These are phyloP conservation scores for Phortica variegata DNA, from an alignment of 1,140 invertebrate genomes.

Conservation along the genomic window DNA sequence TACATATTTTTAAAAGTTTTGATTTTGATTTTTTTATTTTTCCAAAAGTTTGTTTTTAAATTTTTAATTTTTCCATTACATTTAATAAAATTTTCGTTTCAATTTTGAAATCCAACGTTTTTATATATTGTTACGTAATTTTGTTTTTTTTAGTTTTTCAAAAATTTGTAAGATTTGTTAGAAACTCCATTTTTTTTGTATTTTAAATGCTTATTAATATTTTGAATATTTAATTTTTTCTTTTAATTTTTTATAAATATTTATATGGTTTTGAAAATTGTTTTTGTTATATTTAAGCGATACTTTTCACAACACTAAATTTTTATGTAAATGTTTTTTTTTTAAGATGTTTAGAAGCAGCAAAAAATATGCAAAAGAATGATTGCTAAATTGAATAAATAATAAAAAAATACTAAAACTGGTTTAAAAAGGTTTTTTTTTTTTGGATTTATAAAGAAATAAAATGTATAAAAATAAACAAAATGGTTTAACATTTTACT, in stretches of 20 bases:
- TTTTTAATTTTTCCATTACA: constrained; percentile 11
- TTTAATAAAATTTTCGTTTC: not conserved
- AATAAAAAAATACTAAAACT: not conserved
- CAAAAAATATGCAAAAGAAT: constrained; percentile 13
- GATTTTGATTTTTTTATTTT: constrained; percentile 38
- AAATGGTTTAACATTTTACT: too few relatives aligned
- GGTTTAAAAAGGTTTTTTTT: not conserved
- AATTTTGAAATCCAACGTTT: constrained; percentile 33
- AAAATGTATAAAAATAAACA: not conserved
- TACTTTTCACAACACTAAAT: constrained; percentile 49
- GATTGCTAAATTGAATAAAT: too few relatives aligned
- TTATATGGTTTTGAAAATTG: constrained; percentile 31
- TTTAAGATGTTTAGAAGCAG: constrained; percentile 7
- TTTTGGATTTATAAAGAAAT: constrained; percentile 1
- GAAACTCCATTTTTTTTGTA: constrained; percentile 30
- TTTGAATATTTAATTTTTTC: constrained; percentile 48
- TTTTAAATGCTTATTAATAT: constrained; percentile 46
- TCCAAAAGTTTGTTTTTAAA: constrained; percentile 33
- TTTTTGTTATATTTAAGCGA: constrained; percentile 15
- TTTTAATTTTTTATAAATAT: constrained; percentile 45
- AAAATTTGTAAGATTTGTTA: constrained; percentile 46
- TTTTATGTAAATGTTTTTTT: constrained; percentile 30
- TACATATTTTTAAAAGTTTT: constrained; percentile 15
- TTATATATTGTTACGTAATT: constrained; percentile 5
- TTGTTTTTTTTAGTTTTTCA: constrained; percentile 42